phyloP scores from a whole-genome alignment of 53 echinoderm and acorn worm genomes.

The Arbacia lixula region DNA sequence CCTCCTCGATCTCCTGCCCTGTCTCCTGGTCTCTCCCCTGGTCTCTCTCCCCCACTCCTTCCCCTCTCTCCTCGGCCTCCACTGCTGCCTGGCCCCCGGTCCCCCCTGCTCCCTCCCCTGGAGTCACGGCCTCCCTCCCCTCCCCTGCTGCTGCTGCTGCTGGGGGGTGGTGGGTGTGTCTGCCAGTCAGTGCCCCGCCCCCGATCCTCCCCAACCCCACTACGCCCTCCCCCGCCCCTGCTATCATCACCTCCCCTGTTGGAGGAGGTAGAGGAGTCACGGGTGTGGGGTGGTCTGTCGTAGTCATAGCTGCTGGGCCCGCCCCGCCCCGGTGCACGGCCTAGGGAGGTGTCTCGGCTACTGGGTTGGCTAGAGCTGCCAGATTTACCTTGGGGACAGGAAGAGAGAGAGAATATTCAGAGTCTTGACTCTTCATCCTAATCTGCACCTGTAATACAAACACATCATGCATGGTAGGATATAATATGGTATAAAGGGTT shows the following conservation, averaged over 20 bases:
- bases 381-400: too few relatives aligned
- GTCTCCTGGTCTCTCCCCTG: neutral
- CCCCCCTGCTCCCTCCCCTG: neutral
- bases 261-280: neutral
- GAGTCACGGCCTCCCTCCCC: neutral
- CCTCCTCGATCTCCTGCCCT: neutral
- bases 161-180: too few relatives aligned
- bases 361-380: slow-evolving; percentile 2
- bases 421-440: too few relatives aligned
- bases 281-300: slow-evolving; percentile 31
- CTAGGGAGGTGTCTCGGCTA: slow-evolving; percentile 21
- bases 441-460: too few relatives aligned
- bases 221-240: slow-evolving; percentile 11
- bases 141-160: slow-evolving; percentile 27
- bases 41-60: neutral
- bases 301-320: slow-evolving; percentile 19
- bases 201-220: neutral
- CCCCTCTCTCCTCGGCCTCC: neutral
- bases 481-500: too few relatives aligned
- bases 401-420: too few relatives aligned
- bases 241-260: slow-evolving; percentile 13
- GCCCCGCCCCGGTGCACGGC: slow-evolving; percentile 15
- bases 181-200: neutral
- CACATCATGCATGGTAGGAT: too few relatives aligned
- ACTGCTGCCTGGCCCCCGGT: neutral